Evolutionary conservation across 2,888 invertebrate genomes (phyloP), one percentile per base, ranked within the genome.

Genomic region (Ommatoiulus sabulosus): DNA sequence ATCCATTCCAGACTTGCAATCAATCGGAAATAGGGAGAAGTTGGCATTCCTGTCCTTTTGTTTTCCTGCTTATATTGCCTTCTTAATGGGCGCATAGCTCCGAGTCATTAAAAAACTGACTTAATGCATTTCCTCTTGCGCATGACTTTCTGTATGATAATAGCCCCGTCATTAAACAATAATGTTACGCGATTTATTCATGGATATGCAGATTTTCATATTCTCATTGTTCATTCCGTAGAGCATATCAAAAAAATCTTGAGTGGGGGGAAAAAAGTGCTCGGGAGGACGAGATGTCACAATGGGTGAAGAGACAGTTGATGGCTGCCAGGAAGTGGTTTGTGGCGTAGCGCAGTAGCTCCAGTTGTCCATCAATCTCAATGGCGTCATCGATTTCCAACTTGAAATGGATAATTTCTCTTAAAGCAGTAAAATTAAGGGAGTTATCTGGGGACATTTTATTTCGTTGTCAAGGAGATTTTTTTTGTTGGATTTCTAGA

Each of bases 401-500:
- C 72, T 72, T 24, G 72, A 72, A 72, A 72, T 72, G 72, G 72
- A 72, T 72, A 72, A 72, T 72, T 72, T 24, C 72, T 72, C 24
- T 72, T 72, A 4, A 24, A 72, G 72, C 72, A 17, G 72, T 24
- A 72, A 72, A 72, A 72, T 72, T 72, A 72, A 72, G n/a, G 72
- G 72, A 72, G 72, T 24, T 72, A 24, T 72, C 72, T 24, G 72
- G 72, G 72, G 72, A 20, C 72, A 24, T 72, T 72, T 72, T 72
- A 72, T 72, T 72, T 72, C n/a, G 72, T 72, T 72, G 72, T 72
- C 72, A 72, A 72, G 72, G 72, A 72, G 72, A 72, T 72, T 72
- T 72, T 52, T 63, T 72, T 57, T 57, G 57, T 57, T 72, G 72
- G 7, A 8, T 3, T 72, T 72, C 72, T 72, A 72, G 24, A 24